Base-by-base conservation (phyloP, 2,888 invertebrate species). In the Yponomeuta malinellus region DNA sequence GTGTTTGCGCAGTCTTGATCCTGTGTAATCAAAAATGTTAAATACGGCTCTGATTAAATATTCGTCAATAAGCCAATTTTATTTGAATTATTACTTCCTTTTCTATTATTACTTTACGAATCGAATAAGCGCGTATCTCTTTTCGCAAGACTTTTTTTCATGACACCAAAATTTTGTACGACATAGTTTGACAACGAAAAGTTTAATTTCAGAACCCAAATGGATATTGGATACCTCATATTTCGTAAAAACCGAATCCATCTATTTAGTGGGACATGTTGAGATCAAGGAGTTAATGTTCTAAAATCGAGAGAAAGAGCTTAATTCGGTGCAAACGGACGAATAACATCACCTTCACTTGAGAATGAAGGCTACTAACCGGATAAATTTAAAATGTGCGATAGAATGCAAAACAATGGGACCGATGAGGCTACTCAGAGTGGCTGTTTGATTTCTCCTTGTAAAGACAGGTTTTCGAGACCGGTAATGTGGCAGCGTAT, bases 361-460 rank as follows among this genome's bases (percentile, higher is more conserved):
- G 9, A 59, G 52, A 59, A 59, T 59, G 52, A 59, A 59, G 52
- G 12, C 52, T 15, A 59, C 52, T 59, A 59, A 59, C 52, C 52
- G 52, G 52, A 15, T 59, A 59, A 59, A 59, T 59, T 59, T 9
- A 59, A 59, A 59, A 59, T 59, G 52, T 59, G 52, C 64, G 23
- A 64, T 31, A 23, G 64, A 64, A 31, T 64, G 29, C 64, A 23
- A 31, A 64, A 64, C 64, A 64, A 64, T 64, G 64, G 64, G 9
- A 31, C 29, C 64, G 64, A 64, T 31, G 64, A 23, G 29, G 64
- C 48, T 63, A 48, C 69, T 29, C 59, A 37, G 2, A 52, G 70
- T 63, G 31, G 67, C n/a, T 86, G 29, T 64, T 83, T 81, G 81
- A 82, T 84, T 86, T 86, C 82, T 81, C 82, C 82, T 80, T 81